Percentiles rank a stretch among this genome's conserved stretches.
phyloP scores from a whole-genome alignment of 2,113 vertebrate species.

The Columba livia region DNA sequence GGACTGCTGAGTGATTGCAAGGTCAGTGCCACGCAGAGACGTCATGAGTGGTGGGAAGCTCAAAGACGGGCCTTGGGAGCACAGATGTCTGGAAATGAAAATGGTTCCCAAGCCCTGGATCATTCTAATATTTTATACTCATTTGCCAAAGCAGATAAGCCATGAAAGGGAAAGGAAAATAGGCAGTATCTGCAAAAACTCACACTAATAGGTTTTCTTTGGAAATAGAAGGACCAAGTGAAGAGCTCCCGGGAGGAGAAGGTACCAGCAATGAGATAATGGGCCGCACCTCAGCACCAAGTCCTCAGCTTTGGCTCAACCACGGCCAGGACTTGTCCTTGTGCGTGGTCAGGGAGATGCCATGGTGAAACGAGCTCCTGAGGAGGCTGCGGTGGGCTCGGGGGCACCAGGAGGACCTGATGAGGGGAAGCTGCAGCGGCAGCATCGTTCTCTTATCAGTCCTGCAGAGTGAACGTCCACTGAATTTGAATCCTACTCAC shows the following conservation, averaged over 20 bases:
- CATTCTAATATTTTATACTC: background rate
- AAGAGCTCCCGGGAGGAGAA: background rate
- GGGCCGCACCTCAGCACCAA: no score
- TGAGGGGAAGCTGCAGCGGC: background rate
- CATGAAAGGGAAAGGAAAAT: background rate
- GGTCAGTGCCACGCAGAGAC: background rate
- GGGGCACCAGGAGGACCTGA: no score
- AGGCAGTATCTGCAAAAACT: background rate
- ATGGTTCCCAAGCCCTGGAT: background rate
- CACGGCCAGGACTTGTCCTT: background rate
- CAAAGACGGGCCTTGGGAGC: background rate
- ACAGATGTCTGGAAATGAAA: background rate
- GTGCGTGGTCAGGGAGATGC: background rate
- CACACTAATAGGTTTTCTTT: background rate
- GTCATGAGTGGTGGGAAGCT: background rate
- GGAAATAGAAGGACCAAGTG: background rate
- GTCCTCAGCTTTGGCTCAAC: background rate
- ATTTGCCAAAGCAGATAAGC: background rate
- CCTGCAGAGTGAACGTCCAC: background rate
- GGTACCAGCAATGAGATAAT: background rate
- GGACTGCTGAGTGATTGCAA: background rate
- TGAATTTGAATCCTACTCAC: background rate
- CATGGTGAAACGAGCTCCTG: accelerated
- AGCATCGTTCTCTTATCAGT: accelerated
- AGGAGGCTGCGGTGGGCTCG: background rate